phyloP scores from a whole-genome alignment of 2,888 invertebrate genomes.

The Acronicta leporina region DNA sequence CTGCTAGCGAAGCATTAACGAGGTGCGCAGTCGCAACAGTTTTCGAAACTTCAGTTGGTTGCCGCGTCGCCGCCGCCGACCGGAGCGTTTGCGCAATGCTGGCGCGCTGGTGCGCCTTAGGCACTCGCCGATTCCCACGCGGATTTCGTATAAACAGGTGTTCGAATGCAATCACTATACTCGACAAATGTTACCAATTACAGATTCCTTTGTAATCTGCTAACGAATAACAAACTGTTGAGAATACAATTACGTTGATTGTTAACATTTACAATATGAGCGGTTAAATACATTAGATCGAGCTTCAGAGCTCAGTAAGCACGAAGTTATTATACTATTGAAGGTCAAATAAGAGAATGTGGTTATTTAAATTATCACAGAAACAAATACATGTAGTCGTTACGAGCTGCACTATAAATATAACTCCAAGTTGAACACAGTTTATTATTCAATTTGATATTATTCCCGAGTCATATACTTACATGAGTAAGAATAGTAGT shows the following conservation, averaged over 20 bases:
- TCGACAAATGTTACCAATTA: constrained; percentile 71
- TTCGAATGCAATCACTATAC: constrained; percentile 73
- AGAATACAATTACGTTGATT: constrained; percentile 48
- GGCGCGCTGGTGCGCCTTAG: constrained; percentile 61
- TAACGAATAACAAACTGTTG: constrained; percentile 44
- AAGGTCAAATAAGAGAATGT: constrained; percentile 57
- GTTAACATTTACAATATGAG: constrained; percentile 51
- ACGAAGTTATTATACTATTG: constrained; percentile 35
- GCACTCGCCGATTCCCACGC: constrained; percentile 84
- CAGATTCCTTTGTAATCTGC: constrained; percentile 62
- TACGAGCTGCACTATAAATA: constrained; percentile 34
- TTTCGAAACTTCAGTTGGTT: constrained; percentile 65
- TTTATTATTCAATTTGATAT: constrained; percentile 27
- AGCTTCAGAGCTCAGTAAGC: constrained; percentile 14
- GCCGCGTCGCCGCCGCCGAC: constrained; percentile 54
- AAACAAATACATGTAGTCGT: constrained; percentile 30
- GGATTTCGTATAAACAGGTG: constrained; percentile 85
- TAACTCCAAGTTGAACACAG: constrained; percentile 28
- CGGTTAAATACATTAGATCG: constrained; percentile 39
- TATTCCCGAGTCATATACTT: constrained; percentile 20
- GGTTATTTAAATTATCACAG: constrained; percentile 53
- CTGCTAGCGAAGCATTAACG: constrained; percentile 59
- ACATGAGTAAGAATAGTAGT: constrained; percentile 29
- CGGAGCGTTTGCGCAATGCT: constrained; percentile 75
- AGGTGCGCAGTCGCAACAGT: constrained; percentile 64